Evolutionary conservation across 2,888 invertebrate species (phyloP).

Genomic region (Apocheima hispidaria): DNA sequence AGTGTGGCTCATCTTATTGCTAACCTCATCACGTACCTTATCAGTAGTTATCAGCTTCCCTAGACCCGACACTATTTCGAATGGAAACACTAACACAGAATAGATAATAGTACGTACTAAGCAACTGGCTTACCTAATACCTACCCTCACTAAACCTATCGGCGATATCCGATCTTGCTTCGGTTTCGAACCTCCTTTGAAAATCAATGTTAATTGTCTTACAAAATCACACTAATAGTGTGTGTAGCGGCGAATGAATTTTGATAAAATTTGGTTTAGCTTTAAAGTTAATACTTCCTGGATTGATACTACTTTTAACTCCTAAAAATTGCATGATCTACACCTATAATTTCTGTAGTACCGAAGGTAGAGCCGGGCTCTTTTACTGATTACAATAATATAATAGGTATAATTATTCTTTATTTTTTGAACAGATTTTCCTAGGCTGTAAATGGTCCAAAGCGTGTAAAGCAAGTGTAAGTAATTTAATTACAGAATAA

Average conservation of each 20-base stretch:
- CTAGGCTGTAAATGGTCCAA: background rate
- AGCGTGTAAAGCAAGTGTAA: constrained; percentile 6
- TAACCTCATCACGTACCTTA: background rate
- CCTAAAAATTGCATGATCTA: no score
- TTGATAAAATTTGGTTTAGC: no score
- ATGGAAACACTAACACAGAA: no score
- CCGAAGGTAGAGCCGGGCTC: no score
- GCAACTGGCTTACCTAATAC: background rate
- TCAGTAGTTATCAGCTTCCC: background rate
- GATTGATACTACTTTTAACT: no score
- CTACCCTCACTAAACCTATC: background rate
- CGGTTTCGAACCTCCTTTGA: background rate
- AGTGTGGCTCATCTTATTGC: background rate
- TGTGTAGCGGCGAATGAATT: no score
- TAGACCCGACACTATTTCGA: background rate
- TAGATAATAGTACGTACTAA: no score
- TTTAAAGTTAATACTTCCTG: no score
- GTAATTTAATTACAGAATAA: background rate
- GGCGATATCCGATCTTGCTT: constrained; percentile 1
- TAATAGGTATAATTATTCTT: no score
- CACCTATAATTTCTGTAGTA: background rate
- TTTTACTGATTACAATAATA: no score
- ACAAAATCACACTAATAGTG: no score
- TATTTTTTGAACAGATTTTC: no score
- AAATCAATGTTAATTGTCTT: background rate